A percentile compares a stretch with the other conserved stretches of the same genome.
phyloP scores from a whole-genome alignment of 2,888 invertebrate genomes.

The Thalpophila matura region DNA sequence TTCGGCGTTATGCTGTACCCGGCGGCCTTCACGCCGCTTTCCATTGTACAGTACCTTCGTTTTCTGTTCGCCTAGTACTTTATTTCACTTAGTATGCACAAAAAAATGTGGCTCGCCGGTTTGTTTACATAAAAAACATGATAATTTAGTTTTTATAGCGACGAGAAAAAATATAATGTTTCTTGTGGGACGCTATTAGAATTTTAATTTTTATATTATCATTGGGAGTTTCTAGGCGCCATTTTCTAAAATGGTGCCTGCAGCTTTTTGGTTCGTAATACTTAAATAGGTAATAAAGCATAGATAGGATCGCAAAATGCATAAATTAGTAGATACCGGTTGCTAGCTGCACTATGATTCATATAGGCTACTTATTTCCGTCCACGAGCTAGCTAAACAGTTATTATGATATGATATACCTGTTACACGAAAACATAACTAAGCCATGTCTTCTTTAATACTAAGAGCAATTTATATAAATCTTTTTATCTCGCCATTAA shows the following conservation, averaged over 20 bases:
- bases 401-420: constrained; percentile 9
- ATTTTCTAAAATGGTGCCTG: neutral
- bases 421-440: constrained; percentile 25
- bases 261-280: constrained; percentile 14
- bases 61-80: constrained; percentile 78
- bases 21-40: constrained; percentile 81
- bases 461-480: no score
- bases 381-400: constrained; percentile 28
- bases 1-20: constrained; percentile 75
- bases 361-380: constrained; percentile 48
- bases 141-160: constrained; percentile 37
- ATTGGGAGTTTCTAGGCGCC: constrained; percentile 13
- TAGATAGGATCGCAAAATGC: constrained; percentile 30
- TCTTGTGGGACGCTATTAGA: constrained; percentile 19
- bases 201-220: constrained; percentile 23
- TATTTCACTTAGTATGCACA: constrained; percentile 64
- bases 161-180: constrained; percentile 28
- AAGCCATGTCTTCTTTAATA: no score
- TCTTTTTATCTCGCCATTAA: no score
- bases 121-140: constrained; percentile 54
- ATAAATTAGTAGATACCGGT: constrained; percentile 49
- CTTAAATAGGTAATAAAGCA: constrained; percentile 18
- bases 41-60: constrained; percentile 74
- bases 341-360: constrained; percentile 42
- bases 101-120: constrained; percentile 66